phyloP scores from a whole-genome alignment of 2,888 invertebrate species.

The Pammene fasciana region DNA sequence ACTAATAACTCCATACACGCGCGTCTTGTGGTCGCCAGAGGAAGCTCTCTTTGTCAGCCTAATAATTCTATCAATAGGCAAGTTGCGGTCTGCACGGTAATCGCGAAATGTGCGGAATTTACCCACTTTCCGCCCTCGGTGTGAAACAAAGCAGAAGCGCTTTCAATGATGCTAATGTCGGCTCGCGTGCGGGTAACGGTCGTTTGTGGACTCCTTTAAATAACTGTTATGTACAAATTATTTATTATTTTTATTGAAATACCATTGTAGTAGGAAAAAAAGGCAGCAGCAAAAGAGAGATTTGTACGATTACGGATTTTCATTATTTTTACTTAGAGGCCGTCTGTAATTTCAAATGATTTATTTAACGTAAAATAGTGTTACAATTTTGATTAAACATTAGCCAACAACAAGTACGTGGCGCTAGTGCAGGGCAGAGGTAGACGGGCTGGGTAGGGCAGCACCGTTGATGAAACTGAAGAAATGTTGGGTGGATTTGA shows the following conservation, averaged over 20 bases:
- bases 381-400: too few species aligned
- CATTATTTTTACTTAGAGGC: too few species aligned
- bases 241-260: background rate
- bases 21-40: constrained; percentile 67
- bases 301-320: too few species aligned
- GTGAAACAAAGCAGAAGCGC: constrained; percentile 29
- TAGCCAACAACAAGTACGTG: too few species aligned
- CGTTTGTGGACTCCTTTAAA: constrained; percentile 17
- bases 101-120: constrained; percentile 67
- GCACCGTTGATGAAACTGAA: too few species aligned
- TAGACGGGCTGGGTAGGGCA: too few species aligned
- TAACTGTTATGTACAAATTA: background rate
- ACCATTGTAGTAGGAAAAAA: background rate
- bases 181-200: constrained; percentile 35
- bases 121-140: constrained; percentile 44
- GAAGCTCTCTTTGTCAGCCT: constrained; percentile 63
- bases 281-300: background rate
- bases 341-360: too few species aligned
- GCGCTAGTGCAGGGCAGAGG: too few species aligned
- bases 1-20: constrained; percentile 75
- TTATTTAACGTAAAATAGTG: too few species aligned
- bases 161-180: constrained; percentile 17
- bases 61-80: constrained; percentile 78
- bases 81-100: constrained; percentile 74
- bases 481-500: too few species aligned